These are phyloP conservation scores for Wiebesia pumilae DNA, from an alignment of 1,140 invertebrate genomes.

Conservation along the genomic window DNA sequence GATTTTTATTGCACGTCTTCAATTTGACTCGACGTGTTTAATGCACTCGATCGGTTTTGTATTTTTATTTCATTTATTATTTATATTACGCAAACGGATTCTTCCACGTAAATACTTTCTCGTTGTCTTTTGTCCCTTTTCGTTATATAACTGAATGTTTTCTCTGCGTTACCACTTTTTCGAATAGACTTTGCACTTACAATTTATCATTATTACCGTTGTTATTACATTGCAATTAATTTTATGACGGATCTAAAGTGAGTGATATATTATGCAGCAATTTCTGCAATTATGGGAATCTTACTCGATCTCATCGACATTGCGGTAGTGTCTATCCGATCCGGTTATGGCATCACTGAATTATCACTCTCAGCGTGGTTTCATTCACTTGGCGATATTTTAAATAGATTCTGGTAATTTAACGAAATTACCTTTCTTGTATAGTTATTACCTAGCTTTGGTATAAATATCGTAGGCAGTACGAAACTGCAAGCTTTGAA, in stretches of 20 bases:
- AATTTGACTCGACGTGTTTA: background rate
- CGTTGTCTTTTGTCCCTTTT: background rate
- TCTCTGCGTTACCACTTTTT: background rate
- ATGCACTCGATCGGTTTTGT: background rate
- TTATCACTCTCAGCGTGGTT: background rate
- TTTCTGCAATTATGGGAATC: background rate
- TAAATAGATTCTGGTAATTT: background rate
- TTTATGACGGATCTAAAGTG: background rate
- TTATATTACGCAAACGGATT: background rate
- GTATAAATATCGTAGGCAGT: background rate
- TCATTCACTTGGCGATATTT: background rate
- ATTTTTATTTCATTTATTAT: background rate
- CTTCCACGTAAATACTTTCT: too few relatives aligned
- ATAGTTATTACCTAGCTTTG: background rate
- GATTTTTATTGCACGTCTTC: too few relatives aligned
- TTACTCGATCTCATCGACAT: background rate
- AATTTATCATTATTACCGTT: background rate
- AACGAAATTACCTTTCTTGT: background rate
- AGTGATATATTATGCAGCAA: constrained; percentile 3
- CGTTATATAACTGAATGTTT: background rate
- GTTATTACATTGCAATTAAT: background rate
- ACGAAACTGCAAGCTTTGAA: too few relatives aligned
- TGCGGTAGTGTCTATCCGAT: background rate
- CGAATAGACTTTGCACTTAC: background rate
- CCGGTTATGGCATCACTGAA: background rate